phyloP scores from a whole-genome alignment of 2,113 vertebrate species.

The Indri indri region DNA sequence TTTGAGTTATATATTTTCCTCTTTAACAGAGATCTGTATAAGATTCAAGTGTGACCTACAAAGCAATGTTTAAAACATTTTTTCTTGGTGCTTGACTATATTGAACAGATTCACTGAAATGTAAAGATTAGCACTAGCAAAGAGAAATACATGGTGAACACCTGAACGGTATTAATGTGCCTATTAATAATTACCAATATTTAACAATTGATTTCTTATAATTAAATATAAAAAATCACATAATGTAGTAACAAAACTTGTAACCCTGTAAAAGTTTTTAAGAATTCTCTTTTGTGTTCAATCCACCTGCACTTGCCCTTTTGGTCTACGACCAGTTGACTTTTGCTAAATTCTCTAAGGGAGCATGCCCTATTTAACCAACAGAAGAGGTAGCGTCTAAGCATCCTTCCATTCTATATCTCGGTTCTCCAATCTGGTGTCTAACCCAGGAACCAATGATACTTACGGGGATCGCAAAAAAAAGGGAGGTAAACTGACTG shows the following conservation, averaged over 20 bases:
- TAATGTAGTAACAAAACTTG: neutral
- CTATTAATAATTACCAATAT: neutral
- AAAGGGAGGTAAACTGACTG: too few species aligned
- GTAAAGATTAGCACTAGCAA: neutral
- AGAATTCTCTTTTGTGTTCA: neutral
- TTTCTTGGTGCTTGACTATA: neutral
- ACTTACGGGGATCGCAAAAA: too few species aligned
- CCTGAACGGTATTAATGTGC: neutral
- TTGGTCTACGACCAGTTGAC: neutral
- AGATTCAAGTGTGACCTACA: neutral
- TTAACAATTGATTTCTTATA: neutral
- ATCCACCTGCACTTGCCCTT: neutral
- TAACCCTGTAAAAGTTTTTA: neutral
- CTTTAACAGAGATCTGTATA: neutral
- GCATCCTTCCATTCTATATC: fast-evolving
- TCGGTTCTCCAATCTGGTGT: too few species aligned
- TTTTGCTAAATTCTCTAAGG: neutral
- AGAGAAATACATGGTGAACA: neutral
- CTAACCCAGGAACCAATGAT: neutral
- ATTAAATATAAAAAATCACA: neutral
- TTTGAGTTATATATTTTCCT: neutral
- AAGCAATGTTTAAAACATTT: neutral
- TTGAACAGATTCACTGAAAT: neutral
- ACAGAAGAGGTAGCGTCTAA: fast-evolving
- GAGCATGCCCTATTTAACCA: neutral